These are phyloP conservation scores for Tridacna crocea DNA, from an alignment of 2,888 invertebrate genomes.

Conservation along the genomic window DNA sequence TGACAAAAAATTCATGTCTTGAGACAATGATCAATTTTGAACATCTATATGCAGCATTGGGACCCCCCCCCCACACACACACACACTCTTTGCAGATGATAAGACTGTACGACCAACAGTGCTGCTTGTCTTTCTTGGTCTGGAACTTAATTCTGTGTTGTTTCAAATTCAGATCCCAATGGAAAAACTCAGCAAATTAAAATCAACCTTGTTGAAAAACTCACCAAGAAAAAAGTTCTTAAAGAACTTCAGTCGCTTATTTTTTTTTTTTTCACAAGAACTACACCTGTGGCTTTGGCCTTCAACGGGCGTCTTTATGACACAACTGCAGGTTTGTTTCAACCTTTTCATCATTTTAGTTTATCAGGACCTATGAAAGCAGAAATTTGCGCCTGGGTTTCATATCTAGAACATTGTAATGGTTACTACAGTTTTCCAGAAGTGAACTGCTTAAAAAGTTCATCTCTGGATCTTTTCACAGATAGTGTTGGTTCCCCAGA, in stretches of 20 bases:
- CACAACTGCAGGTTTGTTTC: conserved; percentile 10
- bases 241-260: conserved; percentile 23
- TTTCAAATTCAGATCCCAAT: too few relatives aligned
- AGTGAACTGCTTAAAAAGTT: not conserved
- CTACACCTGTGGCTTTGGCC: conserved; percentile 20
- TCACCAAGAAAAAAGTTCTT: conserved; percentile 20
- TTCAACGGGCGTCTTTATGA: conserved; percentile 35
- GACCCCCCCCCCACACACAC: too few relatives aligned
- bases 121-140: too few relatives aligned
- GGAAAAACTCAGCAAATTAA: conserved; percentile 12
- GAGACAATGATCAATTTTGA: not conserved
- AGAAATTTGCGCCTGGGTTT: not conserved
- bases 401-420: conserved; percentile 6
- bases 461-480: conserved; percentile 1
- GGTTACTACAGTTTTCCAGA: conserved; percentile 11
- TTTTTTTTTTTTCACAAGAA: conserved; percentile 20
- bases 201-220: too few relatives aligned
- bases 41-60: not conserved
- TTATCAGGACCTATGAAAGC: conserved; percentile 7
- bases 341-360: conserved; percentile 22
- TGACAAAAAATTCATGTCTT: not conserved
- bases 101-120: conserved; percentile 30
- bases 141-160: too few relatives aligned
- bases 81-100: conserved; percentile 9
- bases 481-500: conserved; percentile 5